Percentiles rank a stretch among this genome's conserved stretches.
Evolutionary conservation across 2,888 invertebrate species (phyloP).

Genomic region (Molorchus minor): DNA sequence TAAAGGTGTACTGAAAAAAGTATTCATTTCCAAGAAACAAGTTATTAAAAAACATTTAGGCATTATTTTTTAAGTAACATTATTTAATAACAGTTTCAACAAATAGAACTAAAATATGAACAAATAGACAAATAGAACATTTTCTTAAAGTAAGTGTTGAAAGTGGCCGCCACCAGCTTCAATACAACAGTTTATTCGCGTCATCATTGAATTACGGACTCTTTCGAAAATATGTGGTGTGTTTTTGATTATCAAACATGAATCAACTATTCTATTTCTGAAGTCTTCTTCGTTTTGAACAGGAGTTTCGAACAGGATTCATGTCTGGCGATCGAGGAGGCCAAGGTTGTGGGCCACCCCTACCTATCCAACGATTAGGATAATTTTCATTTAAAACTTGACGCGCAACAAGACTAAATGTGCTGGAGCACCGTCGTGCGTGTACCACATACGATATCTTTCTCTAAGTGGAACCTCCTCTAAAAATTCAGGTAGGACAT

Average conservation of each 20-base stretch:
- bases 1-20: too few relatives aligned
- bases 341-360: conserved; percentile 34
- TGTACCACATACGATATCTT: conserved; percentile 31
- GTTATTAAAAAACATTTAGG: too few relatives aligned
- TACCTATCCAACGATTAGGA: conserved; percentile 35
- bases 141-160: too few relatives aligned
- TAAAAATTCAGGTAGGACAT: conserved; percentile 24
- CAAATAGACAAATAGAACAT: too few relatives aligned
- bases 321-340: conserved; percentile 34
- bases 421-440: conserved; percentile 44
- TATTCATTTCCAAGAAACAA: too few relatives aligned
- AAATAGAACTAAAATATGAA: too few relatives aligned
- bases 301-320: conserved; percentile 21
- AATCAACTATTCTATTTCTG: conserved; percentile 13
- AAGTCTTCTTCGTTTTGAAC: conserved; percentile 14
- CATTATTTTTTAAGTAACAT: too few relatives aligned
- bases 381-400: conserved; percentile 28
- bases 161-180: conserved; percentile 7
- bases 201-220: conserved; percentile 14
- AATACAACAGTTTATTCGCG: conserved; percentile 5
- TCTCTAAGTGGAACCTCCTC: conserved; percentile 23
- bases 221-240: conserved; percentile 20
- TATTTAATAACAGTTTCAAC: too few relatives aligned
- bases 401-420: conserved; percentile 34
- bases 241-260: conserved; percentile 17